Evolutionary conservation across 2,888 invertebrate genomes (phyloP).

Genomic region (Trissoscelio sp.): DNA sequence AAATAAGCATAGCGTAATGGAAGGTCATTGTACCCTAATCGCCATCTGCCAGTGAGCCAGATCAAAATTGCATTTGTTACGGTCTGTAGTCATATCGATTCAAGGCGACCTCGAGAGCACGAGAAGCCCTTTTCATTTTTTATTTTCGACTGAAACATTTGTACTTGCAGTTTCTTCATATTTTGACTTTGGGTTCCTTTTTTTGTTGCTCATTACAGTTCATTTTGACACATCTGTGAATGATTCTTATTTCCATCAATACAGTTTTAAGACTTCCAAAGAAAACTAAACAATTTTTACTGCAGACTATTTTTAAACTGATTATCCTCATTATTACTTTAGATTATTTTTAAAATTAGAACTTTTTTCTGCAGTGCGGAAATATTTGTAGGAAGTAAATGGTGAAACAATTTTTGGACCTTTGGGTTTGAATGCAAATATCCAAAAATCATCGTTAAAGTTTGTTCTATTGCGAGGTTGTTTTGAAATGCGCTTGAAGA

Average conservation of each 20-base stretch:
- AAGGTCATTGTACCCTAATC: slow-evolving; percentile 61
- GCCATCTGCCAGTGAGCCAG: slow-evolving; percentile 63
- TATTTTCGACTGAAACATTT: slow-evolving; percentile 49
- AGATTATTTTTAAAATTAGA: too few relatives aligned
- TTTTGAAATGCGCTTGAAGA: slow-evolving; percentile 17
- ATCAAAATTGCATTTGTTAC: slow-evolving; percentile 68
- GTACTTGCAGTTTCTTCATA: slow-evolving; percentile 26
- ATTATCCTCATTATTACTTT: too few relatives aligned
- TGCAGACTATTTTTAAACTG: too few relatives aligned
- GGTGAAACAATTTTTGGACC: too few relatives aligned
- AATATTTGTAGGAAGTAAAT: too few relatives aligned
- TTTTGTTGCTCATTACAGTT: slow-evolving; percentile 23
- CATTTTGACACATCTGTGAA: background rate
- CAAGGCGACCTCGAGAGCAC: slow-evolving; percentile 33
- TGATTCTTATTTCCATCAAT: background rate
- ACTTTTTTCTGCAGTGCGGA: too few relatives aligned
- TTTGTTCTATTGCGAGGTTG: slow-evolving; percentile 24
- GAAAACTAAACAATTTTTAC: too few relatives aligned
- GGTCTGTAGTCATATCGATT: slow-evolving; percentile 66
- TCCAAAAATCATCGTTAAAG: slow-evolving; percentile 11
- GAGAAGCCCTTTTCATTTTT: slow-evolving; percentile 52
- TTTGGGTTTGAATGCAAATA: too few relatives aligned
- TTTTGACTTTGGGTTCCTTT: background rate
- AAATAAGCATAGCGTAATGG: slow-evolving; percentile 35
- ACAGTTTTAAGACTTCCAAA: too few relatives aligned